Evolutionary conservation across 2,113 vertebrate species (phyloP).

Genomic region (Vireo altiloquus): DNA sequence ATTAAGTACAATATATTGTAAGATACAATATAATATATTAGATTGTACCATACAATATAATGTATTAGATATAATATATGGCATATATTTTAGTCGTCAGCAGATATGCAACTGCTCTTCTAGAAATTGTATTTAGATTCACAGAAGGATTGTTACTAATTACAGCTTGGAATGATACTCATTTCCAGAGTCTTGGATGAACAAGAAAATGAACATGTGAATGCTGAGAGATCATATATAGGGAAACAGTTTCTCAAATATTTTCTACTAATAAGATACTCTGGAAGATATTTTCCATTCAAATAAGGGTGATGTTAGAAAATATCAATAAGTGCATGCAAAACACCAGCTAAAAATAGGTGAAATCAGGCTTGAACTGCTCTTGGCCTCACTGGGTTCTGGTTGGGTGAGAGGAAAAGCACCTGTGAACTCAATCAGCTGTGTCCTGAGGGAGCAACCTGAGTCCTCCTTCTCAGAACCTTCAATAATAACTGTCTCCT

Average conservation of each 20-base stretch:
- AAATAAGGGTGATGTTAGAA: not conserved
- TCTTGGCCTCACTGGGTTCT: not conserved
- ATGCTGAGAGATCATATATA: not conserved
- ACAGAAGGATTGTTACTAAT: not conserved
- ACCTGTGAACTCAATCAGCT: not conserved
- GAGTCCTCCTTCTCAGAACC: accelerated
- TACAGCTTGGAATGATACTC: not conserved
- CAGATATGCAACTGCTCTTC: not conserved
- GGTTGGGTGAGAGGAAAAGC: not conserved
- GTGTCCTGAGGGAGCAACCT: not conserved
- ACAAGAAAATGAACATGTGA: not conserved
- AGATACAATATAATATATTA: not conserved
- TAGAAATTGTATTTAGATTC: not conserved
- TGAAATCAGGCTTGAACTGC: not conserved
- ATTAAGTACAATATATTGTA: not conserved
- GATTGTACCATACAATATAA: not conserved
- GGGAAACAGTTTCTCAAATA: not conserved
- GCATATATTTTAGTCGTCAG: not conserved
- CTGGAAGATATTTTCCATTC: not conserved
- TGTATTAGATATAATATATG: not conserved
- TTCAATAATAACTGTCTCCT: not conserved
- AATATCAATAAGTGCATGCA: not conserved
- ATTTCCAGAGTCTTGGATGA: not conserved
- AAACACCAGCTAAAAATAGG: not conserved
- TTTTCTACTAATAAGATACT: not conserved